Conservation (phyloP, 2,113 vertebrate species). For the Thunnus maccoyii region DNA sequence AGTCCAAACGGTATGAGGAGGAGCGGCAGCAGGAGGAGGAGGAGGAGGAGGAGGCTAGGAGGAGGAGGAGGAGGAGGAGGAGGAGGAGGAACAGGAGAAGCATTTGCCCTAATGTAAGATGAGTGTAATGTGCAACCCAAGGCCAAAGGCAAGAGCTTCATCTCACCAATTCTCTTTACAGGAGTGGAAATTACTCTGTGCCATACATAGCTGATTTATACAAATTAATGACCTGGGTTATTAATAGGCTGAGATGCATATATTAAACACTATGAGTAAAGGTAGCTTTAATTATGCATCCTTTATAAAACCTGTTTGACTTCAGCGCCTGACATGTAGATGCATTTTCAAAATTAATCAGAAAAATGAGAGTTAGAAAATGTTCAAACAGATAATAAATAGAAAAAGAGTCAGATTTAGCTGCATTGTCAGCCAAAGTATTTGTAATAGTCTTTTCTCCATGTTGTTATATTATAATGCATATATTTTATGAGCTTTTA, state of each 20-base stretch:
- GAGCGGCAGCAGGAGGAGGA: conserved; percentile 49
- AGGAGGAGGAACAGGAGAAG: conserved; percentile 55
- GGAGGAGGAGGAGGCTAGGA: conserved; percentile 56
- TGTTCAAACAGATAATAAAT: conserved; percentile 23
- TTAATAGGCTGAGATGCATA: conserved; percentile 81
- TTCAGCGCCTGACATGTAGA: conserved; percentile 48
- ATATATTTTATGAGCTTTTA: conserved; percentile 18
- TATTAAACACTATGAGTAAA: conserved; percentile 84
- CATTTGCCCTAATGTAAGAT: conserved; percentile 75
- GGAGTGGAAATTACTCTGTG: conserved; percentile 80
- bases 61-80: conserved; percentile 47
- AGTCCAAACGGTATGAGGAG: conserved; percentile 77
- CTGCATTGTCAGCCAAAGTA: conserved; percentile 27
- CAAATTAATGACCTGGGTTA: conserved; percentile 81
- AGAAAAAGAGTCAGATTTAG: conserved; percentile 27
- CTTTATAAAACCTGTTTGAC: conserved; percentile 82
- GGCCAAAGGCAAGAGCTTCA: conserved; percentile 81
- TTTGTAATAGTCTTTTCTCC: conserved; percentile 19
- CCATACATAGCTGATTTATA: conserved; percentile 80
- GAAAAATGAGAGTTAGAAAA: conserved; percentile 55
- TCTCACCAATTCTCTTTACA: conserved; percentile 77
- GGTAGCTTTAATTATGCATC: conserved; percentile 85
- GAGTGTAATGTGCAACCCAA: conserved; percentile 77
- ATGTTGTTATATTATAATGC: conserved; percentile 19
- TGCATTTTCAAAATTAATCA: conserved; percentile 69